phyloP scores from a whole-genome alignment of 30 jellyfish, hydroid and myxozoan species.

The Phacellophora camtschatica region DNA sequence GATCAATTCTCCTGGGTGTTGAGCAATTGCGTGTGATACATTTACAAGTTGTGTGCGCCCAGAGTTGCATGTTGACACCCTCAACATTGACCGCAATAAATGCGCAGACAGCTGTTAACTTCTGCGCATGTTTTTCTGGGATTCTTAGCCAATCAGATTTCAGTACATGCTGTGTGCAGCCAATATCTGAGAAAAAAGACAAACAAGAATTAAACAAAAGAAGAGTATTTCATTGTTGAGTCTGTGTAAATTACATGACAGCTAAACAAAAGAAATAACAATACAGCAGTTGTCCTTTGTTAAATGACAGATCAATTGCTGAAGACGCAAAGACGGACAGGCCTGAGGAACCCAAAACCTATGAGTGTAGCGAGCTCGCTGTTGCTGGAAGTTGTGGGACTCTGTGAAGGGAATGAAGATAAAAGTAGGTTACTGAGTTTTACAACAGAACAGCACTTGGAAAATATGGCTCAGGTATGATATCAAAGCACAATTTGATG shows the following conservation, averaged over 20 bases:
- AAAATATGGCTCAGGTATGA: no score
- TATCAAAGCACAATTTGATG: no score
- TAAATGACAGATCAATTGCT: no score
- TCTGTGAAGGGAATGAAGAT: no score
- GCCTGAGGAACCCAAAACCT: no score
- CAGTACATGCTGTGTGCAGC: constrained; percentile 65
- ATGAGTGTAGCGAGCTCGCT: no score
- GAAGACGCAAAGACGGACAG: no score
- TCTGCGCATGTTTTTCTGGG: constrained; percentile 99
- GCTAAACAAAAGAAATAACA: constrained; percentile 31
- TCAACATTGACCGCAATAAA: constrained; percentile 69
- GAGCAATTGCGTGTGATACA: background rate
- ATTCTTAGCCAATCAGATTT: constrained; percentile 74
- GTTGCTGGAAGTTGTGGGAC: no score
- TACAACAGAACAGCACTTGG: no score
- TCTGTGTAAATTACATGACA: constrained; percentile 64
- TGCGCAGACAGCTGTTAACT: constrained; percentile 97
- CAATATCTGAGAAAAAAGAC: constrained; percentile 69
- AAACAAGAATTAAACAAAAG: constrained; percentile 71
- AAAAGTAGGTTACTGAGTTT: no score
- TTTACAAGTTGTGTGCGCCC: constrained; percentile 27
- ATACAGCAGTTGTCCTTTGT: background rate
- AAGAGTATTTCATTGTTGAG: constrained; percentile 21
- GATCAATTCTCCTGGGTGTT: constrained; percentile 17
- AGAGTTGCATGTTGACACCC: constrained; percentile 92